Evolutionary conservation across 2,797 vertebrate genomes (phyloP).

Genomic region (Gobionotothen gibberifrons): DNA sequence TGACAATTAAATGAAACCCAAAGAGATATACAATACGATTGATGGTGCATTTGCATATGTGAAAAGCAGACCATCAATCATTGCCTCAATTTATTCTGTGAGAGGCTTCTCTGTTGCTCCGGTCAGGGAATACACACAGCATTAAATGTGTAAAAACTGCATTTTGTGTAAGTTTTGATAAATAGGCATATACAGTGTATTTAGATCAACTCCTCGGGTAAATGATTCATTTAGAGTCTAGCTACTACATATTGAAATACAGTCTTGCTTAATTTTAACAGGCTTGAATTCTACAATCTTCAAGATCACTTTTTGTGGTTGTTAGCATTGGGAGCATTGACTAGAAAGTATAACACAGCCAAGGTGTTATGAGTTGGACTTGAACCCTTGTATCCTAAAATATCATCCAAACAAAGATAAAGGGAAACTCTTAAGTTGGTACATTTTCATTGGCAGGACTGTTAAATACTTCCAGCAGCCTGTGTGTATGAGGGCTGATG

Average conservation of each 20-base stretch:
- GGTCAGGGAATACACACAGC: background rate
- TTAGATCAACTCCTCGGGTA: slow-evolving; percentile 8
- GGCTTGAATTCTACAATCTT: background rate
- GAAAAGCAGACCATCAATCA: background rate
- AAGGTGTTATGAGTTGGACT: background rate
- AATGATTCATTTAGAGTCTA: background rate
- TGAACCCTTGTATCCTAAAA: background rate
- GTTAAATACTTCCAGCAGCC: slow-evolving; percentile 13
- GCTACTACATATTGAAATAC: slow-evolving; percentile 8
- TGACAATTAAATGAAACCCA: background rate
- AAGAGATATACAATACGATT: background rate
- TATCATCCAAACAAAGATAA: slow-evolving; percentile 21
- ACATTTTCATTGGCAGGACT: slow-evolving; percentile 42
- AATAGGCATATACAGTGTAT: background rate
- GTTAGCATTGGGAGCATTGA: background rate
- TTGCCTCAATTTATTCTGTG: background rate
- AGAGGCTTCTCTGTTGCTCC: background rate
- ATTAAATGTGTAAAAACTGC: background rate
- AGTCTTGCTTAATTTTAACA: slow-evolving; percentile 40
- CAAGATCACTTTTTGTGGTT: background rate
- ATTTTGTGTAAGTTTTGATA: background rate
- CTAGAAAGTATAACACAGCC: background rate
- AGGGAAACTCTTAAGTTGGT: background rate
- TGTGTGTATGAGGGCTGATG: slow-evolving; percentile 27
- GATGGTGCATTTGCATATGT: background rate